These are phyloP conservation scores for Scrobipalpa costella DNA, from an alignment of 2,888 invertebrate genomes.

Conservation along the genomic window DNA sequence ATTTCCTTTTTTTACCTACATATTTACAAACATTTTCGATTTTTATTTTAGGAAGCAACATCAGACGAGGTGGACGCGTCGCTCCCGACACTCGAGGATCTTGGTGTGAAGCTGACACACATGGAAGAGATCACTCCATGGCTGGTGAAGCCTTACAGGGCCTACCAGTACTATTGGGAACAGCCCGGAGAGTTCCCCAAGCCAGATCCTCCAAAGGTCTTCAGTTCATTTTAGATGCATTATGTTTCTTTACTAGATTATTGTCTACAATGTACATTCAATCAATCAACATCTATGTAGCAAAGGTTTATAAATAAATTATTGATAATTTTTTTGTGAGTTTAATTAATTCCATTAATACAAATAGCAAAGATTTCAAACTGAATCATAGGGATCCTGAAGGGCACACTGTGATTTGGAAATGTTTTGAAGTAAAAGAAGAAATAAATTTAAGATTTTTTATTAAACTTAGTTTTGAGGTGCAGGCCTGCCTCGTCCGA, in stretches of 20 bases:
- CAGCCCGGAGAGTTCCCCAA: slow-evolving; percentile 87
- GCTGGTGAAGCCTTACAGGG: slow-evolving; percentile 87
- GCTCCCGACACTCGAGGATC: slow-evolving; percentile 91
- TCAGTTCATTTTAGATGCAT: background rate
- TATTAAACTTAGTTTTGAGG: slow-evolving; percentile 73
- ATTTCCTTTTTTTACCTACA: too few relatives aligned
- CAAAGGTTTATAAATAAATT: slow-evolving; percentile 13
- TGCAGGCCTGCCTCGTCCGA: slow-evolving; percentile 87
- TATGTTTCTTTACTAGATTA: background rate
- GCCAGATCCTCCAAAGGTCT: slow-evolving; percentile 81
- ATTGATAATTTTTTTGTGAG: background rate
- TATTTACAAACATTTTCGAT: background rate
- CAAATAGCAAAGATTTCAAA: too few relatives aligned
- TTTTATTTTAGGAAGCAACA: slow-evolving; percentile 83
- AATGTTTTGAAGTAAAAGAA: slow-evolving; percentile 31
- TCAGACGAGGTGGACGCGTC: slow-evolving; percentile 76
- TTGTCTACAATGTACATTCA: slow-evolving; percentile 8
- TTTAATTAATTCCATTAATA: background rate
- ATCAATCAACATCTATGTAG: background rate
- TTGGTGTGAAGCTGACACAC: slow-evolving; percentile 88
- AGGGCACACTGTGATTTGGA: too few relatives aligned
- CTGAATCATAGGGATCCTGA: too few relatives aligned
- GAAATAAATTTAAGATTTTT: slow-evolving; percentile 43
- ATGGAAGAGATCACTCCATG: slow-evolving; percentile 92
- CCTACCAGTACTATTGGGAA: slow-evolving; percentile 86